Evolutionary conservation across 2,888 invertebrate genomes (phyloP), one percentile per base, ranked within the genome.

Genomic region (Nymphalis urticae): DNA sequence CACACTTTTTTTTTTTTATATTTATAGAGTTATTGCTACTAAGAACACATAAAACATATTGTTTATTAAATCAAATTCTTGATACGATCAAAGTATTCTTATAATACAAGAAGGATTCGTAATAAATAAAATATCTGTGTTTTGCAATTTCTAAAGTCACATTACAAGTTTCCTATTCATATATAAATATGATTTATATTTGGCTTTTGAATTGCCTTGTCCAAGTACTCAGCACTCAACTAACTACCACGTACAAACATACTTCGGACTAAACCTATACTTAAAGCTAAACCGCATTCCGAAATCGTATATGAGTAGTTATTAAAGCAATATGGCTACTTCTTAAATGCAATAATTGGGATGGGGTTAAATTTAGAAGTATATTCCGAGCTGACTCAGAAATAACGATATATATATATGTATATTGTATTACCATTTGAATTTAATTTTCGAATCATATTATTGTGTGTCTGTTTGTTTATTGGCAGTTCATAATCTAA

Each of bases 241-340:
- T 59, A 62, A 62, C 27, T 59, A 72, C n/a, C 16, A 62, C 64
- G 36, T 58, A 36, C 59, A 66, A 42, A 48, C 60, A 60, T 24
- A 58, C 9, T 65, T 56, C 48, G 51, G 59, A 68, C 42, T n/a
- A 19, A 68, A 68, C 68, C 71, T 68, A 59, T 71, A 63, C 61
- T 67, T 72, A 69, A 66, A 59, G 48, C 10, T 53, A 56, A 69
- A 62, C 69, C 69, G 58, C 67, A 67, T 59, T 53, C 62, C 56
- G 7, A 58, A 58, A 58, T n/a, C 17, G 58, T n/a, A 19, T 19
- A 13, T 58, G 36, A 17, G 13, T 58, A 19, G 62, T 69, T 69
- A 72, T 72, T 71, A 69, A 62, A 48, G 48, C 62, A 48, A 67
- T 62, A 62, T 54, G 62, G 48, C 56, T 53, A 67, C 48, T 62